Base-by-base conservation (phyloP, 2,113 vertebrate genomes). In the Rhegmatorhina hoffmannsi region DNA sequence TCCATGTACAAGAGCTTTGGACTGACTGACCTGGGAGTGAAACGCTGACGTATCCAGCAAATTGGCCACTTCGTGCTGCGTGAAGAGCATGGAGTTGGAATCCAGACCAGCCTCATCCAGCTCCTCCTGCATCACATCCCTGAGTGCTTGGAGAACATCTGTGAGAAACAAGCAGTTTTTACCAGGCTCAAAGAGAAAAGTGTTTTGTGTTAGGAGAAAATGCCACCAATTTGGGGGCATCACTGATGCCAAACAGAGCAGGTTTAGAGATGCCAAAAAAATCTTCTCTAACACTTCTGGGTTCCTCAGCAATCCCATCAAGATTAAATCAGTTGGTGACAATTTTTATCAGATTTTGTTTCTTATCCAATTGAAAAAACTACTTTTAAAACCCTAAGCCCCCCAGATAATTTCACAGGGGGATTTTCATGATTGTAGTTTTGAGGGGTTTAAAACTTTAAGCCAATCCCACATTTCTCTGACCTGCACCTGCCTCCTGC, bases 41-140 rank as follows among this genome's bases (percentile, higher is more conserved):
- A 99, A 99, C 87, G 99, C 99, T 0, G 98, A 99, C 0, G 98
- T 99, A 81, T 99, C 99, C 98, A 99, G 98, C 95, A 99, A 95
- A 87, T 96, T 99, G 68, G 99, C 98, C 74, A 98, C 98, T 97
- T 99, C 98, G 0, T 98, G 98, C 87, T 98, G 98, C 6, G 98
- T 98, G 92, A 99, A 99, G 94, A 98, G 98, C 79, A 98, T 84
- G 12, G 98, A 98, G 55, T 76, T 97, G 15, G 96, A 85, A n/a
- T 97, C 97, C 69, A 98, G 92, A 24, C 98, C 98, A 26, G 97
- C 97, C 85, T 98, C 98, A 0, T 98, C 98, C 90, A 99, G 97
- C 82, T 98, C 98, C 80, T 98, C 98, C 74, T 98, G 98, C 90
- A 98, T 97, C 78, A 98, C 70, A 33, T 89, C 98, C 50, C 97